Percentiles rank a stretch among this genome's conserved stretches.
These are phyloP conservation scores for Tortrix viridana DNA, from an alignment of 2,888 invertebrate species.

Conservation along the genomic window DNA sequence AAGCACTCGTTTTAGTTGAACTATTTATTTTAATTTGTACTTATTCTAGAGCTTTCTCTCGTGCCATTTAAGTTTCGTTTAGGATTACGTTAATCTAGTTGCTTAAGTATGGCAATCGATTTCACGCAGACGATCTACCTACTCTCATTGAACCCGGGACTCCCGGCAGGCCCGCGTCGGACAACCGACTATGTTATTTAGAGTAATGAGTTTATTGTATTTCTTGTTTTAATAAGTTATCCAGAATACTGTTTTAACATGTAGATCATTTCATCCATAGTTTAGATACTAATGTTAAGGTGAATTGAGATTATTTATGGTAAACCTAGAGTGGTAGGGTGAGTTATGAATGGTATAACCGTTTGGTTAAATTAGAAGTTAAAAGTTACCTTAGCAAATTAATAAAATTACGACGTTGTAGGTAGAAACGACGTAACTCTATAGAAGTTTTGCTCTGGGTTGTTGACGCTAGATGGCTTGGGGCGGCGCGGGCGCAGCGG, in stretches of 20 bases:
- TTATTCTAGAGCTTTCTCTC: constrained; percentile 39
- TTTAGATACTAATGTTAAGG: constrained; percentile 49
- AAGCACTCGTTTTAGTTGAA: constrained; percentile 69
- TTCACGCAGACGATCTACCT: constrained; percentile 27
- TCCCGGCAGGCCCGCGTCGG: constrained; percentile 5
- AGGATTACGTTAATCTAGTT: constrained; percentile 29
- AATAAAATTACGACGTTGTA: constrained; percentile 53
- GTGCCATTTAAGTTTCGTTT: constrained; percentile 36
- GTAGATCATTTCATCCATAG: constrained; percentile 47
- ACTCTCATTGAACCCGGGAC: constrained; percentile 19
- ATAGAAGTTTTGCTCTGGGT: constrained; percentile 60
- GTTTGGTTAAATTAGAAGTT: constrained; percentile 66
- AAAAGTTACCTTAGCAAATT: constrained; percentile 61
- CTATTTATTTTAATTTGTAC: constrained; percentile 52
- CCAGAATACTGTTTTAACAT: constrained; percentile 77
- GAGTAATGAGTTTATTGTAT: constrained; percentile 39
- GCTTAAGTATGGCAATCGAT: constrained; percentile 28
- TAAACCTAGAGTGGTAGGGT: constrained; percentile 55
- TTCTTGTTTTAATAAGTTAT: constrained; percentile 76
- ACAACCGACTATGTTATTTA: constrained; percentile 23
- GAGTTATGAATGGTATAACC: constrained; percentile 65
- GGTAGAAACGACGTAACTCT: constrained; percentile 58
- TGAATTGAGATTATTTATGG: constrained; percentile 59
- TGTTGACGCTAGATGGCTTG: constrained; percentile 42
- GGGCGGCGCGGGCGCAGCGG: constrained; percentile 24